Evolutionary conservation across 2,113 vertebrate genomes (phyloP).

Genomic region (Pandion haliaetus): DNA sequence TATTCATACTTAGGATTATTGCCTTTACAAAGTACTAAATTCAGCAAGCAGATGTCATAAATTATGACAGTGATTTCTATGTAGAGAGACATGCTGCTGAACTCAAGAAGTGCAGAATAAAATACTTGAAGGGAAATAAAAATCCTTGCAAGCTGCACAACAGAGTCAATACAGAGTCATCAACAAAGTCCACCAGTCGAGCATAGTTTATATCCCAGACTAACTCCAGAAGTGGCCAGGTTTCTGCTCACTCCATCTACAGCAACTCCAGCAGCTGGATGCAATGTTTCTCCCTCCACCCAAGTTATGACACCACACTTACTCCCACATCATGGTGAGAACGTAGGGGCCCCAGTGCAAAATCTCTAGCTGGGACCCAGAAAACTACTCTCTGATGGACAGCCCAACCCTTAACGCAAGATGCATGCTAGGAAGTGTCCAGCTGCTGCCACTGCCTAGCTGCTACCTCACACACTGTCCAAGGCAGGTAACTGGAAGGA

Average conservation of each 20-base stretch:
- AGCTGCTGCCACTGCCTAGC: neutral
- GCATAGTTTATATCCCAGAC: neutral
- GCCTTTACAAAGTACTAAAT: conserved; percentile 44
- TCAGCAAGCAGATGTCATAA: conserved; percentile 15
- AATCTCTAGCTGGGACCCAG: neutral
- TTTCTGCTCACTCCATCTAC: neutral
- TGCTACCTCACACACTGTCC: neutral
- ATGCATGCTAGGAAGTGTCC: rapidly evolving
- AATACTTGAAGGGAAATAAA: neutral
- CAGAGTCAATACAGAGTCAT: neutral
- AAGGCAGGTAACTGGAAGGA: neutral
- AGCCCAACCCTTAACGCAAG: neutral
- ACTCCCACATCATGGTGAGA: neutral
- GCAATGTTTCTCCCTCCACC: neutral
- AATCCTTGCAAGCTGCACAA: neutral
- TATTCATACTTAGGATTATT: conserved; percentile 53
- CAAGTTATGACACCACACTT: too few species aligned
- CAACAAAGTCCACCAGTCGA: neutral
- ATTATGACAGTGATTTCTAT: conserved; percentile 1
- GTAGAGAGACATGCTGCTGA: neutral
- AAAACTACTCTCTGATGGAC: neutral
- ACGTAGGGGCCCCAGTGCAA: rapidly evolving
- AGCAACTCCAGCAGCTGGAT: neutral
- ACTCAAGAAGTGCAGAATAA: neutral
- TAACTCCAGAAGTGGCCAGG: neutral